Conservation (phyloP, 2,113 vertebrate species). For the Paramisgurnus dabryanus region DNA sequence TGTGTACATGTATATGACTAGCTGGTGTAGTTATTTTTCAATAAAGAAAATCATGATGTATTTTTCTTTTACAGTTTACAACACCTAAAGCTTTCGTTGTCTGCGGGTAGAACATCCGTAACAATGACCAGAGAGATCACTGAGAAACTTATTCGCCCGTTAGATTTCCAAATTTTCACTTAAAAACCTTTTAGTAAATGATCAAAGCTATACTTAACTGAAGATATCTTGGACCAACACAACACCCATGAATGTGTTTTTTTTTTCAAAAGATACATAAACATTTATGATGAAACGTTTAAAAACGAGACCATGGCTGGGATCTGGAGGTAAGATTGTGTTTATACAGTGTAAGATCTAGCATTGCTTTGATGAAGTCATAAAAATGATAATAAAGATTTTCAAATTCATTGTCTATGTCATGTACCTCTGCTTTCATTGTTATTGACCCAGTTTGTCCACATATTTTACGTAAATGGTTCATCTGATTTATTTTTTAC, state of each 20-base stretch:
- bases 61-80: not conserved
- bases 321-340: constrained; percentile 22
- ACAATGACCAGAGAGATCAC: not conserved
- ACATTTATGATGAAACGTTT: not conserved
- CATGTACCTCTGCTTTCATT: not conserved
- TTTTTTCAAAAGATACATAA: not conserved
- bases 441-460: not conserved
- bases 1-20: no score
- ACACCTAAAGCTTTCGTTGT: no score
- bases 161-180: not conserved
- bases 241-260: not conserved
- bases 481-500: not conserved
- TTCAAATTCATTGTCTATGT: not conserved
- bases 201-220: not conserved
- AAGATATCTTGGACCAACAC: not conserved
- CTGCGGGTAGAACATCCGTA: not conserved
- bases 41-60: not conserved
- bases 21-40: no score
- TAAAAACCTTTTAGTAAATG: not conserved
- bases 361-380: not conserved
- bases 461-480: not conserved
- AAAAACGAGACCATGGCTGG: not conserved
- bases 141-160: not conserved
- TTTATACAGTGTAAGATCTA: not conserved
- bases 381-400: not conserved